Conservation (phyloP, 2,113 vertebrate species). For the Pedionomus torquatus region DNA sequence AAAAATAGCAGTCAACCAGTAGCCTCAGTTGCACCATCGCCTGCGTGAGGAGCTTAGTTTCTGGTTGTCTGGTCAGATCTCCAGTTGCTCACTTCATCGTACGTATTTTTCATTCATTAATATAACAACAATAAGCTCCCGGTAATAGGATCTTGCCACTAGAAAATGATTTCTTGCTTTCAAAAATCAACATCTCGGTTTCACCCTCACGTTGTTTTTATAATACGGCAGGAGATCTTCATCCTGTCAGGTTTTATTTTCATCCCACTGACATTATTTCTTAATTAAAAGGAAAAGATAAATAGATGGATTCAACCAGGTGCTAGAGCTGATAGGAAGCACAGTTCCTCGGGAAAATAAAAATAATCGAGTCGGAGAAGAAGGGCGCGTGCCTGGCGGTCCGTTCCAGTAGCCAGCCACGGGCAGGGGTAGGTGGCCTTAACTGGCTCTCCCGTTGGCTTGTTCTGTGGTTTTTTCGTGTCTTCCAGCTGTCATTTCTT, state of each 20-base stretch:
- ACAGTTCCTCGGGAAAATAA: neutral
- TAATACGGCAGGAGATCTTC: slow-evolving; percentile 21
- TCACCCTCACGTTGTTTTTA: slow-evolving; percentile 32
- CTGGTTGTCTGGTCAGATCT: slow-evolving; percentile 20
- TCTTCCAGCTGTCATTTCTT: slow-evolving; percentile 41
- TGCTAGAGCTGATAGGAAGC: slow-evolving; percentile 27
- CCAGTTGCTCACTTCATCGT: neutral
- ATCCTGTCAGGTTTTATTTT: slow-evolving; percentile 57
- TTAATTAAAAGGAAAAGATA: slow-evolving; percentile 74
- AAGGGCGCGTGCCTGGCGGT: neutral
- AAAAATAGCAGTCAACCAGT: slow-evolving; percentile 30
- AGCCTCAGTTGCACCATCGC: slow-evolving; percentile 23
- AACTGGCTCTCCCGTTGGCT: neutral
- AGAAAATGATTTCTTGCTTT: slow-evolving; percentile 46
- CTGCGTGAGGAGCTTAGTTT: slow-evolving; percentile 9
- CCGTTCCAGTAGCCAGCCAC: neutral
- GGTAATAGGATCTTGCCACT: slow-evolving; percentile 14
- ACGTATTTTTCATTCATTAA: slow-evolving; percentile 42
- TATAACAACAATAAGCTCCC: slow-evolving; percentile 35
- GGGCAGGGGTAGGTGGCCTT: neutral
- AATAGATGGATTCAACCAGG: slow-evolving; percentile 50
- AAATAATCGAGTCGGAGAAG: neutral
- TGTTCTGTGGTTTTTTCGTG: slow-evolving; percentile 51
- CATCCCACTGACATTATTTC: slow-evolving; percentile 56
- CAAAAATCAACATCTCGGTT: slow-evolving; percentile 37